Evolutionary conservation across 53 echinoderm and acorn worm genomes (phyloP).

Genomic region (Luidia sarsii): DNA sequence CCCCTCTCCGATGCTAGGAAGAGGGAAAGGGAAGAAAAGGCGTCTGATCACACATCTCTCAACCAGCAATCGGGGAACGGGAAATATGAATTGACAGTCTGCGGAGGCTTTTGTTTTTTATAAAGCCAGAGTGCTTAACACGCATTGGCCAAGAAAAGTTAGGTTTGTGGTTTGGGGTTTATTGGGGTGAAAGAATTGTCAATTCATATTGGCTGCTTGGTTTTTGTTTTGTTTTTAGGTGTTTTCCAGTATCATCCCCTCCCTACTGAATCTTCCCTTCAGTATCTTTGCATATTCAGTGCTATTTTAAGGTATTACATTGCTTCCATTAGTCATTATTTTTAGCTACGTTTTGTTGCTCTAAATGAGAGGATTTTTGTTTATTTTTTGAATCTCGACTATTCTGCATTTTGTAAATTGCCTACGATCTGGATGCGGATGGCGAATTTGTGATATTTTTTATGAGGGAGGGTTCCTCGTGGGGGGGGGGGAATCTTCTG

Average conservation of each 20-base stretch:
- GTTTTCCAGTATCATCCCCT: not conserved
- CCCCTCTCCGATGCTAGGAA: not conserved
- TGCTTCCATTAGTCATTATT: constrained; percentile 44
- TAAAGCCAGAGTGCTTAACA: not conserved
- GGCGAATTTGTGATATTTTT: not conserved
- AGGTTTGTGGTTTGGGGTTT: not conserved
- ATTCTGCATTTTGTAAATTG: not conserved
- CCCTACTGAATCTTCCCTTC: too few species aligned
- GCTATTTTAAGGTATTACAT: constrained; percentile 3
- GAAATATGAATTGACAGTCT: too few species aligned
- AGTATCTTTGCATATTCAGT: not conserved
- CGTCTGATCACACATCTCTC: not conserved
- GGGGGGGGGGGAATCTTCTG: too few species aligned
- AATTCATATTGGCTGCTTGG: not conserved
- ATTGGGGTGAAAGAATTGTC: not conserved
- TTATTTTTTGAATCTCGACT: not conserved
- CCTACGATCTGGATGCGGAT: not conserved
- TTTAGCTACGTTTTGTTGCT: constrained; percentile 3
- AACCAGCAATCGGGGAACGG: too few species aligned
- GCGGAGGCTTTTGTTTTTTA: too few species aligned
- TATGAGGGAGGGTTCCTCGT: too few species aligned
- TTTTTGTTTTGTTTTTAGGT: not conserved
- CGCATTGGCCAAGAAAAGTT: not conserved
- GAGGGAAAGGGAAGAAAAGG: not conserved
- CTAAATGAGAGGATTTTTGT: not conserved